These are phyloP conservation scores for Bos indicus DNA, from an alignment of 2,113 vertebrate genomes.

Conservation along the genomic window DNA sequence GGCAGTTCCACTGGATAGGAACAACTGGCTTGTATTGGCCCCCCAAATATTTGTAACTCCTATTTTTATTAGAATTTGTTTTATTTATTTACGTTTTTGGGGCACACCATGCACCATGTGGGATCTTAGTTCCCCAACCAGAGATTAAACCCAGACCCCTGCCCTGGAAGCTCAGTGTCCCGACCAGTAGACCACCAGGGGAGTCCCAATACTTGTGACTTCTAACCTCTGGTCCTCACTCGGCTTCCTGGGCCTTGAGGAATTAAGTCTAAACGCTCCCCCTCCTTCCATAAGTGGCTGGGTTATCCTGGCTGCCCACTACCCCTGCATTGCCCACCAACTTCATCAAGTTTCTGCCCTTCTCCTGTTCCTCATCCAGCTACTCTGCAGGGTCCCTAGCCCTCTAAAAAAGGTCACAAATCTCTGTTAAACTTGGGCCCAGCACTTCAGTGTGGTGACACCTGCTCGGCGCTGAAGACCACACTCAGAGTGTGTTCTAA, in stretches of 20 bases:
- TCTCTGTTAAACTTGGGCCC: neutral
- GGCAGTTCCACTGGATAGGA: too few relatives aligned
- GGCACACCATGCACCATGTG: neutral
- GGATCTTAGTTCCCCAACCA: neutral
- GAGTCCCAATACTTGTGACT: neutral
- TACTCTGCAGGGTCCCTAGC: neutral
- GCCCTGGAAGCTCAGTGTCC: neutral
- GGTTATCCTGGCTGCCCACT: neutral
- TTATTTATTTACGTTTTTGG: neutral
- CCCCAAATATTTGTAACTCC: neutral
- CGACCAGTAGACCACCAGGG: neutral
- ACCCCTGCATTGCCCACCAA: neutral
- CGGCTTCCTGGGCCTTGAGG: neutral
- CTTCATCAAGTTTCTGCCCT: neutral
- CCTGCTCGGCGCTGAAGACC: neutral
- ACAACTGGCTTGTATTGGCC: neutral
- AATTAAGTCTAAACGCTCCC: neutral
- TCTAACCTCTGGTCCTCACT: neutral
- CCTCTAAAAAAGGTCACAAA: neutral
- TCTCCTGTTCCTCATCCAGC: neutral
- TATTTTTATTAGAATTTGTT: neutral
- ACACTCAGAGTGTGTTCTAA: neutral
- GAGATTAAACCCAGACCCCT: neutral
- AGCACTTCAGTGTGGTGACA: too few relatives aligned
- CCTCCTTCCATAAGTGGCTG: neutral